A percentile compares a stretch with the other conserved stretches of the same genome.
Conservation (phyloP, 2,888 invertebrate genomes). For the Neoitamus cyanurus region DNA sequence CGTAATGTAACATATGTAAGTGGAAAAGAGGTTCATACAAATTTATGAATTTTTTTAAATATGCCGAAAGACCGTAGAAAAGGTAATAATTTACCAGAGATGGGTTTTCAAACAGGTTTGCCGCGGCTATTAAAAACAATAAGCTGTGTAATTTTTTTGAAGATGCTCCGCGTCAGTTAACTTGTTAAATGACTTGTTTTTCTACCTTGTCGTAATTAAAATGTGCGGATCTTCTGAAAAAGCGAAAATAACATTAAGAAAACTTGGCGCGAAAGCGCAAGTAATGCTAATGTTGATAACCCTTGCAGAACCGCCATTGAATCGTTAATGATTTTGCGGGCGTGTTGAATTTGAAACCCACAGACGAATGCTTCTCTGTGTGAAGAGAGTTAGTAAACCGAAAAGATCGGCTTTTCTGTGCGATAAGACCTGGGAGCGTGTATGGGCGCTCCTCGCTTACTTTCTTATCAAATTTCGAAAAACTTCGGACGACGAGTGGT, state of each 20-base stretch:
- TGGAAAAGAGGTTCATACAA: neutral
- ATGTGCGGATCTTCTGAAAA: neutral
- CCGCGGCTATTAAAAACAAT: neutral
- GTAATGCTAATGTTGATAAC: slow-evolving; percentile 30
- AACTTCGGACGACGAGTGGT: neutral
- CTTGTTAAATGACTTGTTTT: neutral
- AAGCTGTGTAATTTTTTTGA: neutral
- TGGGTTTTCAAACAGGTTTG: neutral
- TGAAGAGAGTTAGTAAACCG: neutral
- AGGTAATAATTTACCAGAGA: neutral
- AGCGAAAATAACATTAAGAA: neutral
- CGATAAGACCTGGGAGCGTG: neutral
- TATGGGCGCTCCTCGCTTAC: neutral
- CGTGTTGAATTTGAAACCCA: neutral
- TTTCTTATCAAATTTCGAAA: slow-evolving; percentile 30
- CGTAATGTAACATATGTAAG: neutral
- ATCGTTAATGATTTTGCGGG: slow-evolving; percentile 6
- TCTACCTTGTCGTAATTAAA: neutral
- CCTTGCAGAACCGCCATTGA: slow-evolving; percentile 33
- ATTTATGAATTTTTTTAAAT: neutral
- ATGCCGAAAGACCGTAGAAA: neutral
- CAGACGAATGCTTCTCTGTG: neutral
- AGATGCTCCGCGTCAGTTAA: neutral
- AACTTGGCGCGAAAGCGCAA: neutral
- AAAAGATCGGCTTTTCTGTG: neutral